Evolutionary conservation across 2,888 invertebrate species (phyloP).

Genomic region (Rhagophthalmus giganteus): DNA sequence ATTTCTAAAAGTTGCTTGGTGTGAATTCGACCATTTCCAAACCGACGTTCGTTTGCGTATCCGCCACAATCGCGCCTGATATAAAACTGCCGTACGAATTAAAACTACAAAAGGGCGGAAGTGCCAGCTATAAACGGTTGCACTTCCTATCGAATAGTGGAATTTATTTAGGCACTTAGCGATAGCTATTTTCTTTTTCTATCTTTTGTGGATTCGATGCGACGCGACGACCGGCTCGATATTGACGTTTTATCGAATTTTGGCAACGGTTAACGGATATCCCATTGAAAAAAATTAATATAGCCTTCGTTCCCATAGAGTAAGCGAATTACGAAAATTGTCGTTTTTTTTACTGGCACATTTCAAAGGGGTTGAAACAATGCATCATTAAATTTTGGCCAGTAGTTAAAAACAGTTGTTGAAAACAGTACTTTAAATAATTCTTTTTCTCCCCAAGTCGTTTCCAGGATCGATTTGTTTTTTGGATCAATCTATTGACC

Average conservation of each 20-base stretch:
- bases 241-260: neutral
- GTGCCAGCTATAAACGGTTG: slow-evolving; percentile 28
- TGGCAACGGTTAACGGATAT: neutral
- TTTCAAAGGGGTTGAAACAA: neutral
- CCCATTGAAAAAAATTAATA: neutral
- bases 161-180: slow-evolving; percentile 16
- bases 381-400: neutral
- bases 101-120: slow-evolving; percentile 30
- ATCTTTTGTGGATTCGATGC: neutral
- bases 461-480: too few species aligned
- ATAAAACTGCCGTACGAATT: slow-evolving; percentile 22
- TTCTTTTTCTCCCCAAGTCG: too few species aligned
- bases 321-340: neutral
- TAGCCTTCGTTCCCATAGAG: neutral
- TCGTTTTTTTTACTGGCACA: neutral
- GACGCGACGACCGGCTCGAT: too few species aligned
- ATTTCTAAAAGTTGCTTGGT: too few species aligned
- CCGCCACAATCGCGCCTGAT: slow-evolving; percentile 18
- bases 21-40: slow-evolving; percentile 22
- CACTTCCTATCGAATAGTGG: slow-evolving; percentile 27
- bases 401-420: too few species aligned
- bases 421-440: too few species aligned
- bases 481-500: too few species aligned
- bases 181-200: slow-evolving; percentile 10
- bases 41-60: neutral